Base-by-base conservation (phyloP, 2,888 invertebrate genomes). In the Leucophora obtusa region DNA sequence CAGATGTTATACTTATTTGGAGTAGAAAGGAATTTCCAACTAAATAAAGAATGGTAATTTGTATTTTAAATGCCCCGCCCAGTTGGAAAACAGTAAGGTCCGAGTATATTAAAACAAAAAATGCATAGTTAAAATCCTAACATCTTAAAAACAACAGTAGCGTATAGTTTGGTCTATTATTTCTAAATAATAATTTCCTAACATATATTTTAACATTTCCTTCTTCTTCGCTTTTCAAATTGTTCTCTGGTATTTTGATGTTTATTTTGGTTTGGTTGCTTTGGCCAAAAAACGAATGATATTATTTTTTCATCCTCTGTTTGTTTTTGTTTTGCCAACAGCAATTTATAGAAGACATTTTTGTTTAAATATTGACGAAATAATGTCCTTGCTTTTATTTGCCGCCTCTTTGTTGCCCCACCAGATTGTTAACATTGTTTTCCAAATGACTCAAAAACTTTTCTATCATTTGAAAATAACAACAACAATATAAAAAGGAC, bases 331-430 rank as follows among this genome's bases (percentile, higher is more conserved):
- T 28, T 28, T 28, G 60, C 73, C 66, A 70, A 62, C 28, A 63
- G 47, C 51, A 73, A 81, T 81, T 70, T 60, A 70, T 43, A 70
- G 50, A 70, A 38, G 70, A 50, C 6, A 76, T 70, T 81, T 73
- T 43, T 73, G 35, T 69, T 73, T 43, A 59, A 77, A 70, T 69
- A 77, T 70, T 81, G 80, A 80, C 69, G 76, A 73, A 54, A 68
- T 54, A 76, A 77, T 76, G 77, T 77, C 73, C 77, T 77, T 77
- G 65, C 33, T 59, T 65, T 70, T 11, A 24, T 38, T 47, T 77
- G 65, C 53, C 68, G 60, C 58, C 58, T 33, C 33, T 54, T 63
- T 72, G 14, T 69, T 80, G 76, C 58, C 43, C 43, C 43, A 47
- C 43, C 54, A 73, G 72, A 76, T 76, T 69, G 63, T 65, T 65